phyloP scores from a whole-genome alignment of 2,888 invertebrate species.

The Drosophila robusta region DNA sequence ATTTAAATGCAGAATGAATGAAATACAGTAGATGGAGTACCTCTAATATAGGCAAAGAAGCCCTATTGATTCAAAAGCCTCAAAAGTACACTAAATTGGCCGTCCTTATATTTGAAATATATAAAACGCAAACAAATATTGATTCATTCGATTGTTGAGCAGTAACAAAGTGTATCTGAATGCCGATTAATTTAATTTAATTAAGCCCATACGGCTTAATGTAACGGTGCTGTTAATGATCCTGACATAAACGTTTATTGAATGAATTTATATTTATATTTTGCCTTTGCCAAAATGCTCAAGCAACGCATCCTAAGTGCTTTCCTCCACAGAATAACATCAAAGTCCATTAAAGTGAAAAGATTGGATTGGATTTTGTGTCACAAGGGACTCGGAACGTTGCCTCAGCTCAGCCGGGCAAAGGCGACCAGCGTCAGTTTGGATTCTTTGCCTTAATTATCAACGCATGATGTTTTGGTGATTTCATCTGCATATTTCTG shows the following conservation, averaged over 20 bases:
- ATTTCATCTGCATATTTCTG: constrained; percentile 77
- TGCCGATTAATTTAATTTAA: constrained; percentile 63
- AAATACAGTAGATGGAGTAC: no score
- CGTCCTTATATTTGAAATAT: neutral
- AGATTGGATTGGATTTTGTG: constrained; percentile 75
- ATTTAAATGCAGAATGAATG: no score
- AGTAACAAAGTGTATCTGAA: constrained; percentile 29
- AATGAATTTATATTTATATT: constrained; percentile 59
- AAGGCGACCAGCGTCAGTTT: constrained; percentile 71
- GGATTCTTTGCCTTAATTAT: constrained; percentile 76
- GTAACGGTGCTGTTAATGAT: constrained; percentile 66
- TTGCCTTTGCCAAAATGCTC: constrained; percentile 11
- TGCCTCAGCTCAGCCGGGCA: constrained; percentile 19
- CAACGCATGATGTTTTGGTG: constrained; percentile 78
- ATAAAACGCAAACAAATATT: constrained; percentile 1
- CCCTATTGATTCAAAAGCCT: no score
- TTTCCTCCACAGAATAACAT: constrained; percentile 31
- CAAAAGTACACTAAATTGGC: no score
- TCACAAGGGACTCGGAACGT: constrained; percentile 37
- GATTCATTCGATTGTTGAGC: constrained; percentile 20
- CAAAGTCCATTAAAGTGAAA: constrained; percentile 75
- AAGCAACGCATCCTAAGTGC: constrained; percentile 42
- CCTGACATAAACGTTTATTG: constrained; percentile 64
- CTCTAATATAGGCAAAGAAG: no score
- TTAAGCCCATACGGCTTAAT: constrained; percentile 57